Evolutionary conservation across 2,888 invertebrate species (phyloP), one percentile per base, ranked within the genome.

Genomic region (Ectropis crepuscularia): DNA sequence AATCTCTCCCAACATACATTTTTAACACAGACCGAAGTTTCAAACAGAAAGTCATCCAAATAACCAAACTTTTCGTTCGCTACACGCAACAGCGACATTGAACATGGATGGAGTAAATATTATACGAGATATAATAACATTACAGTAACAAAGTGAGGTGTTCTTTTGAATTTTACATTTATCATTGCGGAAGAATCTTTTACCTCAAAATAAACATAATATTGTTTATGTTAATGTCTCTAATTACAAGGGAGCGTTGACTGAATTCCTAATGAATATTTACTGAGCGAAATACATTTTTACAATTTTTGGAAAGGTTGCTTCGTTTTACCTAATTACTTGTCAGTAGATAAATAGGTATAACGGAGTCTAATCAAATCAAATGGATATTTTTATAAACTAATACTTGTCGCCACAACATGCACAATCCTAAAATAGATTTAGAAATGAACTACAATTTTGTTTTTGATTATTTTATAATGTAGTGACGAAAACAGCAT

Each of bases 211-310:
- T 37, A 54, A 54, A 54, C 45, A 54, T 37, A 38, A 46, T 59
- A 39, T 46, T 51, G 39, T 51, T 59, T 59, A 51, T 51, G 58
- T 51, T 28, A 59, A 59, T 59, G 12, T 39, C 45, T 51, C 42
- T 59, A 51, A 59, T 59, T 59, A 51, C 28, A 16, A 45, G 9
- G 39, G 38, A 51, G 39, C 58, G 58, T 51, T 51, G 58, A 45
- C 51, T 59, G 46, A 59, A 59, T 51, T 6, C 11, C 10, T 42
- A 50, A 50, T 50, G 12, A 50, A 58, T 50, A 45, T 49, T 53
- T 45, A 45, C 53, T 36, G 42, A 37, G 53, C 6, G 9, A 41
- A 53, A 42, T 53, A 42, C 41, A n/a, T 41, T 53, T 6, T 53
- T 28, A 28, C 42, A 53, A 12, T 9, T 16, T 43, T 53, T 53